Percentiles rank a stretch among this genome's conserved stretches.
phyloP scores from a whole-genome alignment of 2,113 vertebrate species.

The Climacteris rufus region DNA sequence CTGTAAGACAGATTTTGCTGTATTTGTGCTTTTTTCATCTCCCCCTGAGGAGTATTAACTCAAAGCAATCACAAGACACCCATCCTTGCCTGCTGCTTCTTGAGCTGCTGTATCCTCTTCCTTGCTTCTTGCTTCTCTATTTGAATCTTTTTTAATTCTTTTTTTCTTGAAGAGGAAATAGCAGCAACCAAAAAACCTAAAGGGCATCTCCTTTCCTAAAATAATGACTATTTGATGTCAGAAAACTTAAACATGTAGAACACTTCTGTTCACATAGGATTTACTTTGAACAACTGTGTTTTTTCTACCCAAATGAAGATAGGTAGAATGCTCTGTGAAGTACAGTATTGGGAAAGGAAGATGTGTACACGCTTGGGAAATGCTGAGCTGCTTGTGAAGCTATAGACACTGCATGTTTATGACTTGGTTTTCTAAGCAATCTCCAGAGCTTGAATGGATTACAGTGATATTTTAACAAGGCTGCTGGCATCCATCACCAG shows the following conservation, averaged over 20 bases:
- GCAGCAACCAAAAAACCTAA: not conserved
- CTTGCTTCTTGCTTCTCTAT: slow-evolving; percentile 2
- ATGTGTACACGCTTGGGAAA: not conserved
- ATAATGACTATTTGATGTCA: not conserved
- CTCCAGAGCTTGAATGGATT: slow-evolving; percentile 37
- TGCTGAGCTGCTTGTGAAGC: slow-evolving; percentile 23
- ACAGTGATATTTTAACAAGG: slow-evolving; percentile 52
- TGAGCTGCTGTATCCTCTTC: not conserved
- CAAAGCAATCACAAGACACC: slow-evolving; percentile 59
- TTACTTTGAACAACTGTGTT: not conserved
- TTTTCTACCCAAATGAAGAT: not conserved
- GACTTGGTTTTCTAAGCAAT: slow-evolving; percentile 26
- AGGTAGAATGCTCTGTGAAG: not conserved
- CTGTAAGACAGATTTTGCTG: slow-evolving; percentile 62
- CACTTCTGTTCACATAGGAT: not conserved
- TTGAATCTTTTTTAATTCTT: not conserved
- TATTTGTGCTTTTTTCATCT: slow-evolving; percentile 42
- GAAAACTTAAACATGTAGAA: not conserved
- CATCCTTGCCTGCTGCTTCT: slow-evolving; percentile 39
- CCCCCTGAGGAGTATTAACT: slow-evolving; percentile 63
- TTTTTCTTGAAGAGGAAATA: not conserved
- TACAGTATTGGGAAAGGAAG: not conserved
- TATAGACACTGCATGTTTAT: slow-evolving; percentile 26
- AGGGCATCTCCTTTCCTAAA: not conserved
- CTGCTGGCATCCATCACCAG: slow-evolving; percentile 37